Evolutionary conservation across 1,140 invertebrate species (phyloP).

Genomic region (Plodia interpunctella): DNA sequence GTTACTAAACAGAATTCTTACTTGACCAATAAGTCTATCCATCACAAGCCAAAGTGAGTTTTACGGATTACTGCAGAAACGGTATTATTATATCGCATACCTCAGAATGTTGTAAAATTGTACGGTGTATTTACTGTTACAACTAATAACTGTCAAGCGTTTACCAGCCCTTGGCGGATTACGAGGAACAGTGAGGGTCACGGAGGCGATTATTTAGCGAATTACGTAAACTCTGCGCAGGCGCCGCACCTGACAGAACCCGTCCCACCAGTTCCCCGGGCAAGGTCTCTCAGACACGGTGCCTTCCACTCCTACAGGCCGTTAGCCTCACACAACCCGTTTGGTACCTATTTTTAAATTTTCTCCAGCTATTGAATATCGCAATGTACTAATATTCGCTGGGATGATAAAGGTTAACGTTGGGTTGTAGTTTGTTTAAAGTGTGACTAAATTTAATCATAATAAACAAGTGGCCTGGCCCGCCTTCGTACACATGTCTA

Average conservation of each 20-base stretch:
- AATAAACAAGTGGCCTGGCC: too few species aligned
- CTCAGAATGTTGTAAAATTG: too few species aligned
- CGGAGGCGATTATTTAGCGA: conserved; percentile 20
- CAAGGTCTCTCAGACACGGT: conserved; percentile 59
- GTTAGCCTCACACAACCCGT: conserved; percentile 28
- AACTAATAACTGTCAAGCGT: not conserved
- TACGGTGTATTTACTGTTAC: too few species aligned
- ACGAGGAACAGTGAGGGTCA: not conserved
- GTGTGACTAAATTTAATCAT: not conserved
- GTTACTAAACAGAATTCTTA: too few species aligned
- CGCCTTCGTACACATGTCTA: too few species aligned
- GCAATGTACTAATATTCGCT: not conserved
- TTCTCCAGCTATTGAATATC: conserved; percentile 5
- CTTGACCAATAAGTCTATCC: too few species aligned
- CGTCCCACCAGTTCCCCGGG: conserved; percentile 52
- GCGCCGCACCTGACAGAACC: conserved; percentile 28
- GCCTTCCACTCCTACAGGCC: conserved; percentile 26
- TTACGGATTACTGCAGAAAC: too few species aligned
- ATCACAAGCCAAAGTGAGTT: too few species aligned
- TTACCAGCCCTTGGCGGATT: not conserved
- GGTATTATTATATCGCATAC: too few species aligned
- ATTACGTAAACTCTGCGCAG: conserved; percentile 37
- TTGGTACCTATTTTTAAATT: conserved; percentile 29
- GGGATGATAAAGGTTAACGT: not conserved
- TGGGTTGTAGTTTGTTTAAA: not conserved